phyloP scores from a whole-genome alignment of 2,113 vertebrate species.

The Lonchura striata region DNA sequence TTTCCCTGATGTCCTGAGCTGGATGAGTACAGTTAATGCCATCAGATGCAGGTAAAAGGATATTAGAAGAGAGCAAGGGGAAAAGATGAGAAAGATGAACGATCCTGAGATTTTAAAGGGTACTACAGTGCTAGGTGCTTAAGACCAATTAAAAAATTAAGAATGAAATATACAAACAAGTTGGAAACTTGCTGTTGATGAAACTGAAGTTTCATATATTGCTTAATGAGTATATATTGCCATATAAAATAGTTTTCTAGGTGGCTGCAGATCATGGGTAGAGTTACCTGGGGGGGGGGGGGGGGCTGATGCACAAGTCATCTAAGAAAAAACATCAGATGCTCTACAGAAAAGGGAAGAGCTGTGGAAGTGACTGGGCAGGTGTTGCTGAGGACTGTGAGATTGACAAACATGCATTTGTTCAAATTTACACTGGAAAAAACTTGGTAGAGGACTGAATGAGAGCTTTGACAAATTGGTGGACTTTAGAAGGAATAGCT shows the following conservation, averaged over 20 bases:
- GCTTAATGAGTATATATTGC: background rate
- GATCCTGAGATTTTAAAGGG: background rate
- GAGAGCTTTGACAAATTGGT: background rate
- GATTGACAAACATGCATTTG: background rate
- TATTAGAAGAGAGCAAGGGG: background rate
- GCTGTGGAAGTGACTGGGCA: background rate
- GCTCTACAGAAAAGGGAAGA: background rate
- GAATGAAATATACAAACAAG: background rate
- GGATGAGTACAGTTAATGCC: background rate
- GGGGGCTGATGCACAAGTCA: fast-evolving
- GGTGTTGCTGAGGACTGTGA: background rate
- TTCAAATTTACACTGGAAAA: background rate
- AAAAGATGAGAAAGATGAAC: background rate
- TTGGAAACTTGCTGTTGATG: background rate
- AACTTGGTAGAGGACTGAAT: background rate
- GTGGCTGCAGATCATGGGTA: background rate
- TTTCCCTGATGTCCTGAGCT: background rate
- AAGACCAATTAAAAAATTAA: background rate
- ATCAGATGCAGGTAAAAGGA: background rate
- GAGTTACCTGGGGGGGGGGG: background rate
- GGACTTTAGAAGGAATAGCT: background rate
- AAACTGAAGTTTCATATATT: background rate
- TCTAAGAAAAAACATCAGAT: background rate
- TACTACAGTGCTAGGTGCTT: background rate
- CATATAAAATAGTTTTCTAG: background rate